These are phyloP conservation scores for Holacanthella duospinosa DNA, from an alignment of 2,888 invertebrate genomes.

Conservation along the genomic window DNA sequence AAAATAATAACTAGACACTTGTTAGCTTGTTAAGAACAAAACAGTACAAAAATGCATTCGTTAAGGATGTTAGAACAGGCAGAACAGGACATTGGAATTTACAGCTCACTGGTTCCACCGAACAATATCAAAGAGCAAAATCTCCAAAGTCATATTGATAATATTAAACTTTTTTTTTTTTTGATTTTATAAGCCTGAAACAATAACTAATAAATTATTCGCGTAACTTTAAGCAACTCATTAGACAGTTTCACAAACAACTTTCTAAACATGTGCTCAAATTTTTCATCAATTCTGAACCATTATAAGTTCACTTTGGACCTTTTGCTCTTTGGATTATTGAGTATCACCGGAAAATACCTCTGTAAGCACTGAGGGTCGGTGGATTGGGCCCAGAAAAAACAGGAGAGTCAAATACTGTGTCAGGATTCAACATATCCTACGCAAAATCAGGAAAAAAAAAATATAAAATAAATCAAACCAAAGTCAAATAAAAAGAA, in stretches of 20 bases:
- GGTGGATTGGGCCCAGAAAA: conserved; percentile 68
- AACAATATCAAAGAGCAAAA: no score
- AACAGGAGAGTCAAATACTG: conserved; percentile 68
- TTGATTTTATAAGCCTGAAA: no score
- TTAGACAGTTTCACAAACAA: no score
- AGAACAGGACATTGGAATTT: no score
- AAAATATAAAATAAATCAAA: conserved; percentile 38
- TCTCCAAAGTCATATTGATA: no score
- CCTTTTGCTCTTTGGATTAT: neutral
- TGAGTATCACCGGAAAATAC: conserved; percentile 13
- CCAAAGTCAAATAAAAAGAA: conserved; percentile 16
- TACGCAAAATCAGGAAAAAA: conserved; percentile 40
- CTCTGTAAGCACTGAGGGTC: conserved; percentile 44
- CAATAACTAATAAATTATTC: no score
- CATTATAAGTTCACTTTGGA: neutral
- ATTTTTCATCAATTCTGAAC: neutral
- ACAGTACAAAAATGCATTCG: no score
- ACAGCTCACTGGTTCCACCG: no score
- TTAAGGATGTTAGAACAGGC: neutral
- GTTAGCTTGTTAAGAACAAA: no score
- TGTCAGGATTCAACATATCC: conserved; percentile 86
- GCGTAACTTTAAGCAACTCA: no score
- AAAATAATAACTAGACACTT: neutral
- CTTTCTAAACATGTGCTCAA: no score
- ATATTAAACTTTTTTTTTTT: no score